Evolutionary conservation across 2,888 invertebrate species (phyloP).

Genomic region (Ectemnius continuus): DNA sequence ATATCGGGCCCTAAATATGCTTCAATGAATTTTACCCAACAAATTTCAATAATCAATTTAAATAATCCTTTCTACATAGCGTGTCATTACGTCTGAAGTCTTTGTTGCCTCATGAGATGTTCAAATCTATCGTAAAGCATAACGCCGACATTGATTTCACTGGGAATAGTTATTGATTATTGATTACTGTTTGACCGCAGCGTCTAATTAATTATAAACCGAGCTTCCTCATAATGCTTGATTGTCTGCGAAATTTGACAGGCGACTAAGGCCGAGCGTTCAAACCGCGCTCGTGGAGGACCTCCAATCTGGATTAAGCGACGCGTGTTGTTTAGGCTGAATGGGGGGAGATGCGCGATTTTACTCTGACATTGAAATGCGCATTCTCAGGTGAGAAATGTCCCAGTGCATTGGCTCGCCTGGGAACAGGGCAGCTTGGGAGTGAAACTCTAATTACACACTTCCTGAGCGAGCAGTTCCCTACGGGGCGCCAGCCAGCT

Average conservation of each 20-base stretch:
- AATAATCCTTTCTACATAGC: background rate
- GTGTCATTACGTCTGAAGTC: slow-evolving; percentile 15
- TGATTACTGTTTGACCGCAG: slow-evolving; percentile 61
- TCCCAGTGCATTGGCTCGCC: too few relatives aligned
- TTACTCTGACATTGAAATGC: slow-evolving; percentile 22
- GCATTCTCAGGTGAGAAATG: background rate
- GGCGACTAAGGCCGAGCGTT: slow-evolving; percentile 54
- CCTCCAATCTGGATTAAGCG: slow-evolving; percentile 41
- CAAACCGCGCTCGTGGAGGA: slow-evolving; percentile 38
- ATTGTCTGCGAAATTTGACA: slow-evolving; percentile 64
- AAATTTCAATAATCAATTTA: background rate
- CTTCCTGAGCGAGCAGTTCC: background rate
- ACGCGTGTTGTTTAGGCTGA: slow-evolving; percentile 47
- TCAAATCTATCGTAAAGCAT: slow-evolving; percentile 44
- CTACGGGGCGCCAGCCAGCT: background rate
- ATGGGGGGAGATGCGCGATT: slow-evolving; percentile 12
- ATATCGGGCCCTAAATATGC: background rate
- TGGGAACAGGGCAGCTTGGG: background rate
- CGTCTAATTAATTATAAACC: slow-evolving; percentile 59
- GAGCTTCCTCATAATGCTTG: slow-evolving; percentile 60
- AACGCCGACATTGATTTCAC: slow-evolving; percentile 54
- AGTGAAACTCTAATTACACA: background rate
- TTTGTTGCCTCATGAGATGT: slow-evolving; percentile 41
- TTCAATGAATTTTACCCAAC: background rate
- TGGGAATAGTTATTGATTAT: slow-evolving; percentile 63